Base-by-base conservation (phyloP, 2,797 vertebrate species). In the Sphaeramia orbicularis region DNA sequence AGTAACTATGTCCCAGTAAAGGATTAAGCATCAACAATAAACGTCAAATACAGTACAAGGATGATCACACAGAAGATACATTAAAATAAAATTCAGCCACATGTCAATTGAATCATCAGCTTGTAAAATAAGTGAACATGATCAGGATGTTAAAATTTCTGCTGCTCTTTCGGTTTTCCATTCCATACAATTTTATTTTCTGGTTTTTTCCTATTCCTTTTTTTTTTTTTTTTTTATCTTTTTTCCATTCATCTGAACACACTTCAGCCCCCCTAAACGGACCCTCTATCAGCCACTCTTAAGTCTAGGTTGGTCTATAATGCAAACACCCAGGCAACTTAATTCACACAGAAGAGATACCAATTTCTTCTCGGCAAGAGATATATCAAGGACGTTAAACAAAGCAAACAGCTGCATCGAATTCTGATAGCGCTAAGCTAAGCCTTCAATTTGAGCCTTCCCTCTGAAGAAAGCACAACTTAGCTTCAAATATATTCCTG, bases 351-450 rank as follows among this genome's bases (percentile, higher is more conserved):
- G 70, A 91, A 88, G 81, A 89, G 86, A 94, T 90, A 91, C 77
- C 90, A 90, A 93, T 92, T 91, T 91, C 89, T 83, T 78, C 87
- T 60, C 84, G 44, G 88, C 87, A 86, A 91, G 85, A 89, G 73
- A 90, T 86, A 91, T 91, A 91, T 88, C 89, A 85, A 74, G 80
- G 76, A 90, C 69, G 87, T 93, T 92, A 93, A 94, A 93, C 91
- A 93, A 94, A 93, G 91, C 90, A 94, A 91, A 93, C 89, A 91
- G 79, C 84, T 76, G 88, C 89, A 87, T 90, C 65, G 71, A 88
- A 90, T 92, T 89, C 80, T 85, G 80, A 86, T 79, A 74, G 73
- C 56, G 7, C 70, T 63, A 76, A 90, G 65, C 86, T 91, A 93
- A 93, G 91, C 89, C 89, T 92, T 89, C 86, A 88, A 91, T 92